Evolutionary conservation across 2,797 vertebrate species (phyloP), one percentile per base, ranked within the genome.

Genomic region (Austrolebias charrua): DNA sequence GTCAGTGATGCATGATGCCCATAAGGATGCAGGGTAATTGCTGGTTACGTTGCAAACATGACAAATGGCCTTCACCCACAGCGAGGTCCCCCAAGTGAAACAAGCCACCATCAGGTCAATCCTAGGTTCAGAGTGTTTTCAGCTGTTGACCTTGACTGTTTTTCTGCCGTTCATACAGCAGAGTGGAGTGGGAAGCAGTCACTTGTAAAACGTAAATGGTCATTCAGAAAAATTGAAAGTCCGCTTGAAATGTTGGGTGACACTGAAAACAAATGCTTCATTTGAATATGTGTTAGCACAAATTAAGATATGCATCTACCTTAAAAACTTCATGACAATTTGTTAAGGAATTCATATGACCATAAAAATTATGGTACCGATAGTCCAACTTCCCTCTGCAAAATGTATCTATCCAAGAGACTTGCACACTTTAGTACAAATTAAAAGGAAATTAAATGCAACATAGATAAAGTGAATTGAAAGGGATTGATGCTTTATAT

Each of bases 1-100:
- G 85, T 88, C 86, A 89, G 82, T 89, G 88, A 90, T 88, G 86
- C 89, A 90, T 86, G 79, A 85, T 82, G 80, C 83, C 87, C 80
- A 77, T 84, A 88, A 84, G 80, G 85, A 88, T 79, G 57, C 78
- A 42, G 84, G 86, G 84, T 90, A 90, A 92, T 92, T 90, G 88
- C 80, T 7, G 74, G 83, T 81, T 88, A 88, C 72, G 24, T 82
- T 71, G 73, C 40, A 74, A 86, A 81, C 60, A 85, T 90, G 90
- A 92, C 80, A 90, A 92, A 90, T 90, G 81, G 81, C 88, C 71
- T 89, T 75, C 72, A 73, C 76, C 47, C 7, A 40, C 45, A 47
- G 80, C 38, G 18, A 50, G 45, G 79, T 86, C 88, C 81, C 90
- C 78, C 75, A 83, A 85, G 88, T 87, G 79, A 82, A 88, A 82